Evolutionary conservation across 2,113 vertebrate species (phyloP), one percentile per base, ranked within the genome.

Genomic region (Pica pica): DNA sequence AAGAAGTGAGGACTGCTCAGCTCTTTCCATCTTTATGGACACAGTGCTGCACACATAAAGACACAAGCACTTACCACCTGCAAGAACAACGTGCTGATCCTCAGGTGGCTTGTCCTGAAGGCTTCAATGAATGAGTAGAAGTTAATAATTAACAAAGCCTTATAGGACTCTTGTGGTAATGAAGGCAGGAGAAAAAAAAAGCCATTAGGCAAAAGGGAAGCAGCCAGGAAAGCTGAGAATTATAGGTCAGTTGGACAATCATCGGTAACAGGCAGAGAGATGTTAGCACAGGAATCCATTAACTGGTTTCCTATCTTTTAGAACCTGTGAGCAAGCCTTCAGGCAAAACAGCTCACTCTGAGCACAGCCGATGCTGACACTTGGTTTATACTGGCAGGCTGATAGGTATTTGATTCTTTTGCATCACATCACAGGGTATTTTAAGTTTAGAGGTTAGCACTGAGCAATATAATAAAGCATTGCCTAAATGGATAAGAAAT

Each of bases 91-190:
- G 2, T 49, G 68, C 59, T 39, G 76, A 56, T 53, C 28, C 31
- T 74, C 50, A 63, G 77, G 64, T 7, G 49, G 55, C 42, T 37
- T 57, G 63, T 73, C 50, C 59, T 75, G 64, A 70, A 83, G 42
- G 60, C 46, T 80, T 73, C 50, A 28, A 4, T 18, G 33, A 76
- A 89, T 16, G 22, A 86, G 15, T 41, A 18, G 59, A 93, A 83
- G 55, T 64, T 94, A 91, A 79, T 75, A 9, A 83, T 47, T 57
- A 57, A 50, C 47, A 46, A 87, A 63, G 67, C 37, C 61, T 80
- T 59, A 4, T 13, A 80, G n/a, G 39, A 79, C 37, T 50, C 49
- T 18, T 17, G n/a, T 52, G 33, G 68, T 59, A 80, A 64, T 14
- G 39, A 83, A 83, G 39, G 31, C 44, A 59, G 6, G 17, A 83